A percentile compares a stretch with the other conserved stretches of the same genome.
phyloP scores from a whole-genome alignment of 2,797 vertebrate genomes.

The Loris lydekkerianus region DNA sequence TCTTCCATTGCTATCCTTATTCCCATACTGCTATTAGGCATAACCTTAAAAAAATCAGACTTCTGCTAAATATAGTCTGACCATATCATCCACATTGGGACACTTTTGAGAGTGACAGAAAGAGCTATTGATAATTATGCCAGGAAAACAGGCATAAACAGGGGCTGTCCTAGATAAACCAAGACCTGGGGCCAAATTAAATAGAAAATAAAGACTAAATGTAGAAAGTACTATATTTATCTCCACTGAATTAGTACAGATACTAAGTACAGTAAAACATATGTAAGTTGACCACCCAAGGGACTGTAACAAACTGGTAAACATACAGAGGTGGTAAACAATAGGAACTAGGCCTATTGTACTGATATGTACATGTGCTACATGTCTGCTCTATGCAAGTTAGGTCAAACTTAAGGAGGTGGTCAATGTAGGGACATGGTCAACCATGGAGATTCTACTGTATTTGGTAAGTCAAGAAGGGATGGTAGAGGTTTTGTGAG shows the following conservation, averaged over 20 bases:
- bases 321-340: too few relatives aligned
- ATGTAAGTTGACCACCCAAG: too few relatives aligned
- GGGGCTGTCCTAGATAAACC: constrained; percentile 13
- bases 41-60: constrained; percentile 55
- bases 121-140: constrained; percentile 52
- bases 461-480: background rate
- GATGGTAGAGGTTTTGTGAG: constrained; percentile 36
- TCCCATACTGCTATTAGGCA: background rate
- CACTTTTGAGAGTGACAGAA: constrained; percentile 48
- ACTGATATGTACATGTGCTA: too few relatives aligned
- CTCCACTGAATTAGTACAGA: background rate
- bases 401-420: too few relatives aligned
- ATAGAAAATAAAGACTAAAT: constrained; percentile 46
- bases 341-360: too few relatives aligned
- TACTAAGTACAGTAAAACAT: background rate
- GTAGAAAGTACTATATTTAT: constrained; percentile 42
- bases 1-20: background rate
- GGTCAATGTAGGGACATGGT: too few relatives aligned
- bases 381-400: too few relatives aligned
- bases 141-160: constrained; percentile 23
- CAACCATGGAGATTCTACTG: too few relatives aligned
- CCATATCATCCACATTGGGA: constrained; percentile 39
- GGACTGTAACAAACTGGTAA: too few relatives aligned
- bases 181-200: constrained; percentile 53
- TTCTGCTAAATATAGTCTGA: constrained; percentile 66